Evolutionary conservation across 2,113 vertebrate genomes (phyloP).

Genomic region (Pipa parva): DNA sequence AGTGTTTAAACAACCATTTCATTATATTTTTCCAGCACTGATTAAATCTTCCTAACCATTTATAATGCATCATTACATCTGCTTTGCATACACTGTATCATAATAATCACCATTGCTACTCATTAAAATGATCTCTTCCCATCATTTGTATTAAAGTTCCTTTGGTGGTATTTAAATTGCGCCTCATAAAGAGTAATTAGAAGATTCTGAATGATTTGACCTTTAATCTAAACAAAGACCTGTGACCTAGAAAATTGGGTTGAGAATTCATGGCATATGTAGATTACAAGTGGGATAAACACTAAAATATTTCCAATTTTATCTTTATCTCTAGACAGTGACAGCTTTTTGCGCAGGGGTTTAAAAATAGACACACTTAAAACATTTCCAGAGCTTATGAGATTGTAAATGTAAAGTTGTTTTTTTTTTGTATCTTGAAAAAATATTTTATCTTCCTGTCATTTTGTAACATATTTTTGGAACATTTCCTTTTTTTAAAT

Average conservation of each 20-base stretch:
- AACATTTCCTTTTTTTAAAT: not conserved
- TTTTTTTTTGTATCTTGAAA: not conserved
- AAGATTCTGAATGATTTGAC: conserved; percentile 45
- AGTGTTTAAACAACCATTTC: conserved; percentile 74
- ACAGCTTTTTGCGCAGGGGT: too few species aligned
- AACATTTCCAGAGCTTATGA: not conserved
- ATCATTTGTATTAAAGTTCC: conserved; percentile 65
- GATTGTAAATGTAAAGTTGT: not conserved
- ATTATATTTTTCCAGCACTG: conserved; percentile 65
- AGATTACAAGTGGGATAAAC: not conserved
- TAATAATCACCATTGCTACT: conserved; percentile 54
- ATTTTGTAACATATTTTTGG: not conserved
- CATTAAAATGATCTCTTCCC: conserved; percentile 57
- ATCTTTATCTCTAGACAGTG: not conserved
- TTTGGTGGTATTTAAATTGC: conserved; percentile 57
- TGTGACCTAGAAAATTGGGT: conserved; percentile 37
- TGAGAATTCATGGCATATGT: not conserved
- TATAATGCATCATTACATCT: conserved; percentile 73
- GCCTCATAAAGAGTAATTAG: conserved; percentile 50
- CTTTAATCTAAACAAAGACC: conserved; percentile 46
- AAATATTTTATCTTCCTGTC: not conserved
- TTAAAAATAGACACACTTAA: not conserved
- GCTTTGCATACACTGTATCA: conserved; percentile 64
- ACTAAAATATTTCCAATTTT: not conserved
- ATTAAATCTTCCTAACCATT: conserved; percentile 66